Evolutionary conservation across 2,797 vertebrate species (phyloP).

Genomic region (Phoeniculus purpureus): DNA sequence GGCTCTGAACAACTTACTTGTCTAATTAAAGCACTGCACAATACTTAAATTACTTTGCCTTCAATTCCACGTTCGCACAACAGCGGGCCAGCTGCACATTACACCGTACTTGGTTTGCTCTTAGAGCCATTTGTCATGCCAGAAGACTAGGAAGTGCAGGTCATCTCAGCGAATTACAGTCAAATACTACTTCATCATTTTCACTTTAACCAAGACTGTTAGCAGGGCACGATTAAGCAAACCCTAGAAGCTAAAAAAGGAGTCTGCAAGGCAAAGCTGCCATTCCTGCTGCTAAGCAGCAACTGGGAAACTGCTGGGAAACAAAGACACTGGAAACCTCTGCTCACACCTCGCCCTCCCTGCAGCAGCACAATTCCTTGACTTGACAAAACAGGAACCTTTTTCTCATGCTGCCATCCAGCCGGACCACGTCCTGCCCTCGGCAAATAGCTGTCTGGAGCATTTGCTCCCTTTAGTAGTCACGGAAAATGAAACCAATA

Average conservation of each 20-base stretch:
- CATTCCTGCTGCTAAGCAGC: background rate
- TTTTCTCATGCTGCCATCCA: background rate
- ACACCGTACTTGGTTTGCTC: slow-evolving; percentile 63
- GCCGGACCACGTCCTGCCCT: background rate
- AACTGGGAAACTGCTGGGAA: background rate
- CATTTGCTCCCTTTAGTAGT: background rate
- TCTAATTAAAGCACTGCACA: slow-evolving; percentile 22
- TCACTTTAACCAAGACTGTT: slow-evolving; percentile 67
- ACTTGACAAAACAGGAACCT: background rate
- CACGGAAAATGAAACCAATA: background rate
- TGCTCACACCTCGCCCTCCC: background rate
- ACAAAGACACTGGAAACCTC: background rate
- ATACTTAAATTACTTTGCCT: slow-evolving; percentile 59
- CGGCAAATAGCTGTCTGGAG: background rate
- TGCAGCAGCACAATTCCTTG: background rate
- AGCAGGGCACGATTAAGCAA: slow-evolving; percentile 53
- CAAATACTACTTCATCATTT: slow-evolving; percentile 73
- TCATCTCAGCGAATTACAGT: slow-evolving; percentile 66
- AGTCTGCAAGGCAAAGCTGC: background rate
- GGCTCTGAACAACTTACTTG: background rate
- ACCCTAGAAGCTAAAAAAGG: slow-evolving; percentile 4
- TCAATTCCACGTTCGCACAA: slow-evolving; percentile 44
- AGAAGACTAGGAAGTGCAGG: slow-evolving; percentile 35
- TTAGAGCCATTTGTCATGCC: slow-evolving; percentile 61
- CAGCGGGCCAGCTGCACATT: slow-evolving; percentile 62